Evolutionary conservation across 2,888 invertebrate species (phyloP).

Genomic region (Serrognathus titanus): DNA sequence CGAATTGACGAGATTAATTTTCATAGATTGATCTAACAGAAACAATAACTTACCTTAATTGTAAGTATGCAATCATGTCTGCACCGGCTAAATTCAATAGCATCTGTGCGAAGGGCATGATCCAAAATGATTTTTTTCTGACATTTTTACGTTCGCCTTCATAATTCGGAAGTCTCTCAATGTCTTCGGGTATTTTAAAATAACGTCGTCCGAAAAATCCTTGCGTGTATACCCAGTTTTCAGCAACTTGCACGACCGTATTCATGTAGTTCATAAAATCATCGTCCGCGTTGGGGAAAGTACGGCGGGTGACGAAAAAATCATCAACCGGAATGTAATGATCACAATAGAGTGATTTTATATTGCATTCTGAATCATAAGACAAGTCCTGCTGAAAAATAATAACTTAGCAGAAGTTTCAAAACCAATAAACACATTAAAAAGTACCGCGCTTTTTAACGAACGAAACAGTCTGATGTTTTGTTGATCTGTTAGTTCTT

Average conservation of each 20-base stretch:
- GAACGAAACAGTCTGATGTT: background rate
- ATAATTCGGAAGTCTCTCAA: background rate
- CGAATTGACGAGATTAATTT: background rate
- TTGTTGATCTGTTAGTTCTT: background rate
- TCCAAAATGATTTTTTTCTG: background rate
- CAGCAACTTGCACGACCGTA: background rate
- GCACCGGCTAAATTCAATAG: background rate
- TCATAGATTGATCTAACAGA: too few relatives aligned
- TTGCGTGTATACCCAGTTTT: background rate
- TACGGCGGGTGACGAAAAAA: background rate
- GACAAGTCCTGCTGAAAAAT: too few relatives aligned
- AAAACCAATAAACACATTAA: background rate
- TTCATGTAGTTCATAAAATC: background rate
- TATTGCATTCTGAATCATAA: too few relatives aligned
- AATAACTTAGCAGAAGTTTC: background rate
- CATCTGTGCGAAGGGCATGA: slow-evolving; percentile 4
- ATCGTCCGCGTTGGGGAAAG: background rate
- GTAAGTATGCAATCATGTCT: background rate
- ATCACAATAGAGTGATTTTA: too few relatives aligned
- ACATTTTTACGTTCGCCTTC: background rate
- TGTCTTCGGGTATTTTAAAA: slow-evolving; percentile 1
- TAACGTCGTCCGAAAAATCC: background rate
- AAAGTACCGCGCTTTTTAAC: background rate
- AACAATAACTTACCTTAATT: background rate
- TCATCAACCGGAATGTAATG: too few relatives aligned